A percentile compares a stretch with the other conserved stretches of the same genome.
These are phyloP conservation scores for Hirudo medicinalis DNA, from an alignment of 1,140 invertebrate species.

Conservation along the genomic window DNA sequence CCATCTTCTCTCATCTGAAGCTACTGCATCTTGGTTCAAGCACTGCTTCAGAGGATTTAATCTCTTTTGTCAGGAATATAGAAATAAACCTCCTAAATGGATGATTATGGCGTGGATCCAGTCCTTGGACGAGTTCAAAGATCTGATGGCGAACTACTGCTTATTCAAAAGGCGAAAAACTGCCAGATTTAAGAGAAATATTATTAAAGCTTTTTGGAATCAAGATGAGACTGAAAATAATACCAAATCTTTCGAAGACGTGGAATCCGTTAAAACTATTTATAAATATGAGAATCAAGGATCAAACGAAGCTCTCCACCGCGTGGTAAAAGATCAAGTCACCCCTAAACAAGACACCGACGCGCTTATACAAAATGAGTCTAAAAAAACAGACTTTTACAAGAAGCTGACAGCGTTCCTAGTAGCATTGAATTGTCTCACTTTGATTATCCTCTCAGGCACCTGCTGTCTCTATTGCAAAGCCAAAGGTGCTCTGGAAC, in stretches of 20 bases:
- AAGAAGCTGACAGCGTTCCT: too few species aligned
- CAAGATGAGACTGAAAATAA: not conserved
- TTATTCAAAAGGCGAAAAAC: not conserved
- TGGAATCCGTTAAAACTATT: not conserved
- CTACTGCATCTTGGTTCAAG: not conserved
- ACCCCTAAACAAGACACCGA: too few species aligned
- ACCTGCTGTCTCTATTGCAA: too few species aligned
- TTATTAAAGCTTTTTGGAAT: not conserved
- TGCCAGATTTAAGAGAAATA: conserved; percentile 1
- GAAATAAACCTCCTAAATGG: not conserved
- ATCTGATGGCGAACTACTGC: not conserved
- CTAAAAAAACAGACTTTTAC: too few species aligned
- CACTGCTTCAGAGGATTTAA: conserved; percentile 2
- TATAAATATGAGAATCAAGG: conserved; percentile 1
- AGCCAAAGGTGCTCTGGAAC: too few species aligned
- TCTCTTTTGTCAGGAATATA: not conserved
- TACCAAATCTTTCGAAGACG: not conserved
- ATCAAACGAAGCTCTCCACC: not conserved
- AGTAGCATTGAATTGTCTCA: too few species aligned
- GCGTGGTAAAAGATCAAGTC: not conserved
- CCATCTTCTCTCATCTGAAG: not conserved
- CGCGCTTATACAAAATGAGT: too few species aligned
- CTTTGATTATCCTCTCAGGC: too few species aligned
- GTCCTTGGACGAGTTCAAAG: not conserved
- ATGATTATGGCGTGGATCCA: conserved; percentile 2